Percentiles rank a stretch among this genome's conserved stretches.
Conservation (phyloP, 2,888 invertebrate species). For the Troglohyphantes excavatus region DNA sequence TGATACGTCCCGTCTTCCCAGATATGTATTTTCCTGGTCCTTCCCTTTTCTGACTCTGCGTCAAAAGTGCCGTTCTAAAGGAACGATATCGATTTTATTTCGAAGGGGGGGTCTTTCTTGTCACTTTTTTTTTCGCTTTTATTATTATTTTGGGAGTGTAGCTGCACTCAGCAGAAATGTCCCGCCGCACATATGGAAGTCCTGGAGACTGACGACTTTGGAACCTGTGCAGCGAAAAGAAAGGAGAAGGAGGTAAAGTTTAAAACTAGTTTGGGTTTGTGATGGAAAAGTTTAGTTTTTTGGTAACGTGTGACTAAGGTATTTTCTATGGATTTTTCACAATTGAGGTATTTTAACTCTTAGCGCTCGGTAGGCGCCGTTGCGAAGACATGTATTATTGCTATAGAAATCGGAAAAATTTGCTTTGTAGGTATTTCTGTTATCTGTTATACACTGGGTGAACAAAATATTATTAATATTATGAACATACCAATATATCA, state of each 20-base stretch:
- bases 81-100: conserved; percentile 39
- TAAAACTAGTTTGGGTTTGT: not conserved
- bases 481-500: no score
- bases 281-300: not conserved
- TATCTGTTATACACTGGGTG: no score
- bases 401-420: no score
- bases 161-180: not conserved
- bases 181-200: not conserved
- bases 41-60: not conserved
- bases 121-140: not conserved
- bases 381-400: no score
- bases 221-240: not conserved
- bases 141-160: not conserved
- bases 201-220: not conserved
- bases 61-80: conserved; percentile 23
- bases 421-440: no score
- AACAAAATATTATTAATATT: no score
- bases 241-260: not conserved
- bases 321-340: no score
- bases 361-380: no score
- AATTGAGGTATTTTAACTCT: no score
- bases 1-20: conserved; percentile 28
- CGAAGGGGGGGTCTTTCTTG: not conserved
- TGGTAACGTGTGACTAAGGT: no score
- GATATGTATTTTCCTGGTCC: conserved; percentile 39